These are phyloP conservation scores for Sebastes hopkinsi DNA, from an alignment of 2,797 vertebrate species.

Conservation along the genomic window DNA sequence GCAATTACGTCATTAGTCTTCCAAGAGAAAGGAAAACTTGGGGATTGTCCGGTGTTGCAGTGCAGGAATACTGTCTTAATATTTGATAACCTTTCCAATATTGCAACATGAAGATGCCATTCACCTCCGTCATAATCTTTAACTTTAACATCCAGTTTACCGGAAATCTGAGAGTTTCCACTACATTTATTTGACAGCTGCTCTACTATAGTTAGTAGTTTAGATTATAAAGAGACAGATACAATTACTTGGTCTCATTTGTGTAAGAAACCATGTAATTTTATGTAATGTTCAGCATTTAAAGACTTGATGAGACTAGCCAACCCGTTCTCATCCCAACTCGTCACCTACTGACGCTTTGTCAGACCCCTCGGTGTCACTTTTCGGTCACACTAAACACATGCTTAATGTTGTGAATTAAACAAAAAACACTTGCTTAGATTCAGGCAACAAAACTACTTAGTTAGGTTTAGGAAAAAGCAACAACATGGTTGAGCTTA, in stretches of 20 bases:
- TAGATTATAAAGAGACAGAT: neutral
- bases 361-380: too few relatives aligned
- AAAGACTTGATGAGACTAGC: neutral
- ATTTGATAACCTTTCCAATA: neutral
- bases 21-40: constrained; percentile 20
- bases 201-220: neutral
- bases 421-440: too few relatives aligned
- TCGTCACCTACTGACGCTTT: too few relatives aligned
- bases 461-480: too few relatives aligned
- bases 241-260: neutral
- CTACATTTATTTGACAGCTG: neutral
- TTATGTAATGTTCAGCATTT: neutral
- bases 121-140: neutral
- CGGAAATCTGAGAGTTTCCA: neutral
- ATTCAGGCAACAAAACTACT: too few relatives aligned
- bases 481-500: too few relatives aligned
- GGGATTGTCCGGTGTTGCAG: neutral
- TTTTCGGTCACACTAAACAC: too few relatives aligned
- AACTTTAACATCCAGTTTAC: neutral
- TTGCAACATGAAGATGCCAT: neutral
- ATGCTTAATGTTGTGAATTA: too few relatives aligned
- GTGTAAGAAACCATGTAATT: neutral
- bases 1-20: constrained; percentile 39
- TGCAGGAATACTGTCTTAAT: neutral
- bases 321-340: too few relatives aligned